Base-by-base conservation (phyloP, 2,113 vertebrate genomes). In the Onychostoma macrolepis region DNA sequence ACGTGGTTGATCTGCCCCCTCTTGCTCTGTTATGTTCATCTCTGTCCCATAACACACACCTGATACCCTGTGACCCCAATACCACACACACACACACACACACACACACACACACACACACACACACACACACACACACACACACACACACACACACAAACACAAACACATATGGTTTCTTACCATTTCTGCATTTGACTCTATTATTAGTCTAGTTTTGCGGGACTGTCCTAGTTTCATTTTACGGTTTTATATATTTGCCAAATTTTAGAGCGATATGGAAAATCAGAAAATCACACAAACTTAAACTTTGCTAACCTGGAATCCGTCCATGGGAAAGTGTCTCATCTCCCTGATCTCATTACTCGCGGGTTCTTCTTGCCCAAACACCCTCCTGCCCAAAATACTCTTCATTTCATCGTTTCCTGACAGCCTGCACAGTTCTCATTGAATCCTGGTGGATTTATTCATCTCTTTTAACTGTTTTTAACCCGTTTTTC, bases 51-150 rank as follows among this genome's bases (percentile, higher is more conserved):
- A 84, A 74, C 82, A 84, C 82, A 84, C 82, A 74, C 67, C 67
- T 84, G 82, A 84, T 84, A 84, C 82, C 82, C 82, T 58, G 82
- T 56, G 21, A 84, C 82, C 67, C 82, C 82, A 84, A 72, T 84
- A 84, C 67, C 69, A 33, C 33, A 38, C 11, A 33, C 11, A 36
- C 33, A 36, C 8, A 36, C 10, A 21, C 9, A 17, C 81, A 83
- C 80, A 48, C 61, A 82, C 80, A 43, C 6, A 43, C 13, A 28
- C 13, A 30, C 45, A 58, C 50, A 30, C 30, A 21, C 30, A 63
- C 78, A 56, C 26, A 38, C 38, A 7, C 38, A 38, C 38, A 38
- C 4, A 26, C 26, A 63, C 11, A 11, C 80, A 81, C 56, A 65
- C 36, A 81, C 80, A 26, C 12, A 65, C 17, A 30, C 17, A 56